Evolutionary conservation across 2,113 vertebrate genomes (phyloP).

Genomic region (Alligator sinensis): DNA sequence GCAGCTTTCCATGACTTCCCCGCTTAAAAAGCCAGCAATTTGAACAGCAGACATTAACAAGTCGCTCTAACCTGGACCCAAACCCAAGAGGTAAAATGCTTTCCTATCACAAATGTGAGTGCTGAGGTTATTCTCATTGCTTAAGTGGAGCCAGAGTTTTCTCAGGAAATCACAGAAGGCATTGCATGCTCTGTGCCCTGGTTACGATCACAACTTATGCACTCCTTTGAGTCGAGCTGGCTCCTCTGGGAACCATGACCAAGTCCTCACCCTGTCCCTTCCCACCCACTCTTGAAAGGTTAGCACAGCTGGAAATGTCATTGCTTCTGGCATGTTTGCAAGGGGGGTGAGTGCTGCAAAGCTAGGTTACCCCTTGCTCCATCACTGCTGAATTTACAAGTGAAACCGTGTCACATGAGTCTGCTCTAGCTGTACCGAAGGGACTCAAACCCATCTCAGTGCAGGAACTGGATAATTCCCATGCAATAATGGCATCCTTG

Average conservation of each 20-base stretch:
- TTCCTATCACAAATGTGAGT: neutral
- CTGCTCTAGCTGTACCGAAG: neutral
- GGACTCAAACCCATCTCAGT: neutral
- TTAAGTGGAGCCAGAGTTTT: neutral
- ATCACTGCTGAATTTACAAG: neutral
- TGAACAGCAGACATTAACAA: slow-evolving; percentile 53
- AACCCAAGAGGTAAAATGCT: neutral
- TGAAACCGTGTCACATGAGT: neutral
- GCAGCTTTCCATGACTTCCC: slow-evolving; percentile 40
- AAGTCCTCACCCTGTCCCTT: neutral
- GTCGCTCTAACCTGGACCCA: slow-evolving; percentile 33
- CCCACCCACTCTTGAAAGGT: neutral
- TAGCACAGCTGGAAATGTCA: neutral
- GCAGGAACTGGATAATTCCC: neutral
- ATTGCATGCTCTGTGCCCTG: neutral
- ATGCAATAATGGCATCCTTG: neutral
- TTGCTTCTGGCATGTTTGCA: neutral
- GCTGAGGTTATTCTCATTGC: neutral
- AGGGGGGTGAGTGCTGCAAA: neutral
- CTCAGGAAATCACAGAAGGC: neutral
- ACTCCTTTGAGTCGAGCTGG: neutral
- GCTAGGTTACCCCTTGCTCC: neutral
- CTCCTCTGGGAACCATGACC: neutral
- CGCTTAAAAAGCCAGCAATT: slow-evolving; percentile 56
- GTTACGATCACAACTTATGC: neutral